phyloP scores from a whole-genome alignment of 2,888 invertebrate species.

The Pseudococcus jackbeardsleyi region DNA sequence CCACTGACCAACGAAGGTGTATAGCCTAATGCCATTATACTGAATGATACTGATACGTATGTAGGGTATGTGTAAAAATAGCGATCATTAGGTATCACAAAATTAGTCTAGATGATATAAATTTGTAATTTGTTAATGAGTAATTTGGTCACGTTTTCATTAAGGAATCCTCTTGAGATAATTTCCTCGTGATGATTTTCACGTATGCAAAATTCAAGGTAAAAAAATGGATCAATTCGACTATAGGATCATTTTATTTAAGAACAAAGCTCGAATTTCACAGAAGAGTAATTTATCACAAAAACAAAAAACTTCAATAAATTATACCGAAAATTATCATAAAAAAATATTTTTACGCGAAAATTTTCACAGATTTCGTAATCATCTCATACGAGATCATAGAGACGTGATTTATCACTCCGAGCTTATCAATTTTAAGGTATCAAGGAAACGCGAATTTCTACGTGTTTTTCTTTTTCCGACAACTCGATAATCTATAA shows the following conservation, averaged over 20 bases:
- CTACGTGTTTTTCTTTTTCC: neutral
- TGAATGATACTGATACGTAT: neutral
- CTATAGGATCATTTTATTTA: no score
- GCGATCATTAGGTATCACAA: neutral
- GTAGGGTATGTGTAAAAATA: neutral
- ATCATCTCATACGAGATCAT: neutral
- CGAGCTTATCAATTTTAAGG: neutral
- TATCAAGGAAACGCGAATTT: constrained; percentile 10
- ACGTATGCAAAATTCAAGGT: neutral
- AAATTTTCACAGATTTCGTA: neutral
- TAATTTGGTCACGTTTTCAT: neutral
- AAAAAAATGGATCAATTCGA: neutral
- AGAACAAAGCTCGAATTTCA: neutral
- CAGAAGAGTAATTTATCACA: neutral
- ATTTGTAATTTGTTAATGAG: neutral
- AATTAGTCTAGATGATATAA: constrained; percentile 19
- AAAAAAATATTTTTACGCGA: neutral
- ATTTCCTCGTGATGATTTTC: neutral
- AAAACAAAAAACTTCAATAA: neutral
- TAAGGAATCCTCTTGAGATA: neutral
- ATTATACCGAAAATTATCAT: neutral
- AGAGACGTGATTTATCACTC: neutral
- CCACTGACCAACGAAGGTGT: neutral
- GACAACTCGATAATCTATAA: neutral
- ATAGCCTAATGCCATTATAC: neutral